Conservation (phyloP, 2,888 invertebrate genomes). For the Tromatobia lineatoria region DNA sequence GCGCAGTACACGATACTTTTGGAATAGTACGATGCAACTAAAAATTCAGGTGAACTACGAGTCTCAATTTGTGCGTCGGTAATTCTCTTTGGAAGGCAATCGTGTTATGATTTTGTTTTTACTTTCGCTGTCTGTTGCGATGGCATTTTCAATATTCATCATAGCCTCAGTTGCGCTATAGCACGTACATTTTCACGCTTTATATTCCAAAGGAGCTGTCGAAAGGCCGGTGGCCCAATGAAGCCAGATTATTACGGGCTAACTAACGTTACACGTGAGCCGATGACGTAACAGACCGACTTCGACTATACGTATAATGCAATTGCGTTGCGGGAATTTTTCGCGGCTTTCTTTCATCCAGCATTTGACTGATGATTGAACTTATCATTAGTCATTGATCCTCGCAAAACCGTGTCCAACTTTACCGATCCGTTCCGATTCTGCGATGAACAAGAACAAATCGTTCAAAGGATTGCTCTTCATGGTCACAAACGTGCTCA, state of each 20-base stretch:
- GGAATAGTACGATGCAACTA: too few species aligned
- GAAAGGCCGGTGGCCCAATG: slow-evolving; percentile 24
- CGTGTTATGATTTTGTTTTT: not conserved
- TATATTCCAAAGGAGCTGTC: slow-evolving; percentile 18
- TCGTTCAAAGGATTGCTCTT: slow-evolving; percentile 8
- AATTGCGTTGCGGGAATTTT: slow-evolving; percentile 23
- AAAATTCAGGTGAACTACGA: too few species aligned
- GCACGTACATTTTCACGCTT: slow-evolving; percentile 1
- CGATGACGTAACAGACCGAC: not conserved
- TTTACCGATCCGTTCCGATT: not conserved
- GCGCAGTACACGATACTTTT: too few species aligned
- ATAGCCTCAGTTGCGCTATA: not conserved
- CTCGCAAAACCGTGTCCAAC: not conserved
- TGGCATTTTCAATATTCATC: slow-evolving; percentile 9
- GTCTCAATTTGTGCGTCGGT: too few species aligned
- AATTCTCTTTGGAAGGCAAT: slow-evolving; percentile 3
- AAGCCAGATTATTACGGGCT: not conserved
- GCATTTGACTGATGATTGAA: not conserved
- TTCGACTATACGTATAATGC: slow-evolving; percentile 31
- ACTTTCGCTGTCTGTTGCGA: slow-evolving; percentile 18
- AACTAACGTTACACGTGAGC: slow-evolving; percentile 6
- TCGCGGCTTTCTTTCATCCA: not conserved
- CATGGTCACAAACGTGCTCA: not conserved
- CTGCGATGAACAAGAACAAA: not conserved
- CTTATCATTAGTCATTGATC: not conserved